Evolutionary conservation across 2,113 vertebrate genomes (phyloP).

Genomic region (rabbit (Oryctolagus cuniculus)): mOryCun1.1 NC_091453.1:89811501-89812000

Average conservation of each 20-base stretch:
- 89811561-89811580: not conserved
- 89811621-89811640: not conserved
- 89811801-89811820: not conserved
- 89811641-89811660: not conserved
- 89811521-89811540: slow-evolving; percentile 4
- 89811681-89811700: not conserved
- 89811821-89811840: not conserved
- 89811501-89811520: not conserved
- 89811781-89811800: not conserved
- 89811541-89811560: not conserved
- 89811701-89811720: not conserved
- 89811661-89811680: not conserved
- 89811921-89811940: not conserved
- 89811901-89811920: slow-evolving; percentile 19
- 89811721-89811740: slow-evolving; percentile 17
- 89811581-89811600: not conserved
- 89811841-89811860: not conserved
- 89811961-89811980: slow-evolving; percentile 55
- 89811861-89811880: slow-evolving; percentile 24
- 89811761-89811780: not conserved
- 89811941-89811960: slow-evolving; percentile 28
- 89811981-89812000: not conserved
- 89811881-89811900: not conserved
- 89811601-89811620: not conserved
- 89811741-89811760: not conserved